phyloP scores from a whole-genome alignment of 2,113 vertebrate genomes.

The Callopanchax toddi region DNA sequence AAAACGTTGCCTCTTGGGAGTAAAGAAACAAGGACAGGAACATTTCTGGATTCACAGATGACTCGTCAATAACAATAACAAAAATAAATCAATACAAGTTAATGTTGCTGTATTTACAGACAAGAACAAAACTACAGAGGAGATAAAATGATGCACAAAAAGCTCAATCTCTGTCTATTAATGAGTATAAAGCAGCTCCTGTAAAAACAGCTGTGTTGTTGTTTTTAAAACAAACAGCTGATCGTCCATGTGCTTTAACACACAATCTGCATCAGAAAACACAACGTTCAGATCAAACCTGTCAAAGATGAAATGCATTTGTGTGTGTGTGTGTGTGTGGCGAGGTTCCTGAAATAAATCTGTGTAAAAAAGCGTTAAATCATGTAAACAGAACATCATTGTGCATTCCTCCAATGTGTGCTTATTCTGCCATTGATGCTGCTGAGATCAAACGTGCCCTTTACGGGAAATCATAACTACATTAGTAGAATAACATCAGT shows the following conservation, averaged over 20 bases:
- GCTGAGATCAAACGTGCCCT: slow-evolving; percentile 79
- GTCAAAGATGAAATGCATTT: slow-evolving; percentile 24
- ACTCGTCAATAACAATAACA: slow-evolving; percentile 65
- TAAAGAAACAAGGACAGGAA: slow-evolving; percentile 42
- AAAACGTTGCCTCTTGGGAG: slow-evolving; percentile 37
- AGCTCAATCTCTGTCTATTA: slow-evolving; percentile 21
- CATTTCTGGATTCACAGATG: slow-evolving; percentile 69
- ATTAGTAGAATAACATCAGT: slow-evolving; percentile 75
- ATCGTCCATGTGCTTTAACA: slow-evolving; percentile 29
- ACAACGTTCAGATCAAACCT: too few relatives aligned
- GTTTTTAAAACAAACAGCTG: slow-evolving; percentile 21
- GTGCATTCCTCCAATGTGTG: slow-evolving; percentile 79
- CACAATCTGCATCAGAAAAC: too few relatives aligned
- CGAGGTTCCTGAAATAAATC: slow-evolving; percentile 61
- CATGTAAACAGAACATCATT: slow-evolving; percentile 81
- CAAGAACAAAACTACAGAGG: slow-evolving; percentile 17
- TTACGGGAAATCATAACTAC: slow-evolving; percentile 78
- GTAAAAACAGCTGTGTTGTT: slow-evolving; percentile 7
- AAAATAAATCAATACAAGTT: slow-evolving; percentile 68
- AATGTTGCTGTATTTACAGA: slow-evolving; percentile 73
- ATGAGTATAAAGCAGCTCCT: slow-evolving; percentile 32
- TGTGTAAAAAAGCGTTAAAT: slow-evolving; percentile 63
- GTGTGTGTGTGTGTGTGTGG: too few relatives aligned
- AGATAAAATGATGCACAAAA: slow-evolving; percentile 22
- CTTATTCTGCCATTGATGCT: slow-evolving; percentile 75